Conservation (phyloP, 2,797 vertebrate species). For the Capromys pilorides region DNA sequence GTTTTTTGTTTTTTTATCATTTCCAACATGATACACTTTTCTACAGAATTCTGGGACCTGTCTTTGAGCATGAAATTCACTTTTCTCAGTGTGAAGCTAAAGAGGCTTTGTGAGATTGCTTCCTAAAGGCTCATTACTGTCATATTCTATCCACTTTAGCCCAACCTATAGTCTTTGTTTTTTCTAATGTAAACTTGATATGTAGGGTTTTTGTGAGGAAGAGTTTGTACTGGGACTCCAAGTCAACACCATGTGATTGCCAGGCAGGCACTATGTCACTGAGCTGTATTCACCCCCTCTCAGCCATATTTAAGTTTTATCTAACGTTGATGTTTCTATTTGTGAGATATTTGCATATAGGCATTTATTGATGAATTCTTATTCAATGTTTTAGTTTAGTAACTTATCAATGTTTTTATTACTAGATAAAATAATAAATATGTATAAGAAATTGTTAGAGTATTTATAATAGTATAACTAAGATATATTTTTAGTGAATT, state of each 20-base stretch:
- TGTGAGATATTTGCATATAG: constrained; percentile 14
- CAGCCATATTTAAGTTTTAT: background rate
- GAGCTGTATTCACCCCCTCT: too few species aligned
- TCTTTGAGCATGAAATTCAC: background rate
- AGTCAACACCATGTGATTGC: too few species aligned
- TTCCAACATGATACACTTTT: background rate
- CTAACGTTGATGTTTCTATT: constrained; percentile 30
- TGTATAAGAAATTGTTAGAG: background rate
- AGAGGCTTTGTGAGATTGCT: background rate
- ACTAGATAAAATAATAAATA: background rate
- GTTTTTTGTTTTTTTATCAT: background rate
- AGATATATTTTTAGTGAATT: constrained; percentile 42
- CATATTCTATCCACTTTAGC: background rate
- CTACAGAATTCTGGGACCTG: background rate
- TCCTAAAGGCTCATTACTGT: background rate
- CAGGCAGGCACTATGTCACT: too few species aligned
- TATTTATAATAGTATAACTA: background rate
- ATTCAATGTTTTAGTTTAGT: background rate
- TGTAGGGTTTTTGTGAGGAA: background rate
- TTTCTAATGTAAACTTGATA: constrained; percentile 14
- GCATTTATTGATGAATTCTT: constrained; percentile 12
- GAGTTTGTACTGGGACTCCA: too few species aligned
- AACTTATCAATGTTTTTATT: constrained; percentile 8
- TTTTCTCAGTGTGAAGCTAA: background rate
- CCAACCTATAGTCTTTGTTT: background rate